Evolutionary conservation across 2,888 invertebrate genomes (phyloP), one percentile per base, ranked within the genome.

Genomic region (Tolmerus cingulatus): DNA sequence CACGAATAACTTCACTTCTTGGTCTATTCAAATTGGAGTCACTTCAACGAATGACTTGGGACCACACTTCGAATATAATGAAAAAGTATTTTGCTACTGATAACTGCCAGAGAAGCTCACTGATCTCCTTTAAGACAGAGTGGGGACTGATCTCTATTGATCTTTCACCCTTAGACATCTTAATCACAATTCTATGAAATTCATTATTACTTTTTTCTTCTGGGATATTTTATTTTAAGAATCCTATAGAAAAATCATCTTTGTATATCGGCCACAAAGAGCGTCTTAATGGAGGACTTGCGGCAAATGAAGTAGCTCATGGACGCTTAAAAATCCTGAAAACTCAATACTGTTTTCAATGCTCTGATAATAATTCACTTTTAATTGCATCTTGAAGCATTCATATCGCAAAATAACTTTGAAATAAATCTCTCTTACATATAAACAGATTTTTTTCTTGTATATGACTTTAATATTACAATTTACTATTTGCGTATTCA

Each of bases 141-240:
- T 82, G 66, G 82, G 66, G 66, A 40, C 30, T 66, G 66, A 82
- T 66, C 82, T 57, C 16, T 19, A 66, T 19, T 66, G 57, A 82
- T 82, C 82, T 82, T 34, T 82, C 37, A 82, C 82, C 82, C 40
- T 82, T 57, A 66, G 82, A 82, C 82, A 66, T 34, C 57, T 57
- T 82, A 82, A 82, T 82, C 82, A 37, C 57, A 82, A 66, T 82
- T 82, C 82, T 66, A 82, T 82, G 66, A 66, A 82, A 79, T 51
- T 37, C 51, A 51, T 79, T 79, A 46, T 51, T 79, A 46, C 19
- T 79, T 79, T 40, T 79, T 79, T 40, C 51, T 51, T 79, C 8
- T 79, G 46, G 30, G 14, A 51, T 9, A 27, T 51, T 27, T 79
- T 23, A 43, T 79, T 79, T 79, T 30, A 79, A 30, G 14, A 79